Base-by-base conservation (phyloP, 2,797 vertebrate species). In the Acipenser transmontanus region DNA sequence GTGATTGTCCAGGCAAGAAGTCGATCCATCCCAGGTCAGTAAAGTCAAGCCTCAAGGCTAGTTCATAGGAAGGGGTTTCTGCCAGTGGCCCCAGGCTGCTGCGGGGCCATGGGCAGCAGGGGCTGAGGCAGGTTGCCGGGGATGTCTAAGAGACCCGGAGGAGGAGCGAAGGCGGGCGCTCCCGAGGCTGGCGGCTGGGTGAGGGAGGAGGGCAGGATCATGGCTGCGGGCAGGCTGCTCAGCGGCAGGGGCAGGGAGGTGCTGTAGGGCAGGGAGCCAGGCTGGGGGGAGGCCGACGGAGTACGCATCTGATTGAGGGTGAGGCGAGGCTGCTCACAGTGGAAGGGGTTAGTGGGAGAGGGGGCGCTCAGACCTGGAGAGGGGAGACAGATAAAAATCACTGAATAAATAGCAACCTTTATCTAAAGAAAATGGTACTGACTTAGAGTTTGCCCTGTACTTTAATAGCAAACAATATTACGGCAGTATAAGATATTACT, bases 251-350 rank as follows among this genome's bases (percentile, higher is more conserved):
- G 93, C 68, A 97, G 84, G 9, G 95, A 96, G 1, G 93, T 77
- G 74, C 93, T 95, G 88, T 95, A 95, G 75, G 93, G 86, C 80
- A 92, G 86, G 69, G 85, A 79, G 9, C 84, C 78, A 4, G 91
- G 91, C 64, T 91, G 87, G 0, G 94, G 94, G 1, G 90, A 91
- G 0, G 89, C 88, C 13, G 95, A 97, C 64, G 83, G 85, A 0
- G 93, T 90, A n/a, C 94, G 88, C 92, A 97, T 94, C 87, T 96
- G 94, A 81, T 97, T 96, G 75, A 98, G 89, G 8, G 93, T 94
- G 7, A 92, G 93, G 63, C 93, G 90, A 60, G 88, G 87, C 73
- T 90, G 94, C 71, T 97, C 96, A 2, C 88, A 82, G 64, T 91
- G 92, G 78, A 97, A 97, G 0, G 95, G 95, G 81, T 97, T 98